Evolutionary conservation across 2,888 invertebrate species (phyloP), one percentile per base, ranked within the genome.

Genomic region (Ochropleura leucogaster): DNA sequence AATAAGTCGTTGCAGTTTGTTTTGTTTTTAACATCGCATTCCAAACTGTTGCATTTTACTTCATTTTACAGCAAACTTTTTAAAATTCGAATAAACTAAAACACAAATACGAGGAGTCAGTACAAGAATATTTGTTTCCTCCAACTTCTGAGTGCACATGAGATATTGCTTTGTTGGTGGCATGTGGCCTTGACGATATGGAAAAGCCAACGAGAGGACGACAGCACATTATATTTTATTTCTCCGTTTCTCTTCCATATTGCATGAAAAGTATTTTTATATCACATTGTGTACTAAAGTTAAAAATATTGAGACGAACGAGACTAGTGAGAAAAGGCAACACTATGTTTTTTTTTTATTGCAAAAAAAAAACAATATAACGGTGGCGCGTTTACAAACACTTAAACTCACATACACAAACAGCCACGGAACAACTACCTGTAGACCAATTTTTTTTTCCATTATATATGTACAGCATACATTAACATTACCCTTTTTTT

Each of bases 111-210:
- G 57, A 20, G n/a, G 0, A 57, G 46, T 51, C 63, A n/a, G 63
- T 49, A 42, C 57, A 49, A 4, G 20, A 57, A 67, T 66, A 74
- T 80, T 79, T 71, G 67, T 68, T 65, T 53, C n/a, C 1, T 49
- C 18, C 16, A 30, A 75, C 65, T 57, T 51, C 51, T 47, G 51
- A 53, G 57, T 72, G 77, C 76, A 68, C n/a, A 62, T 71, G 76
- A 71, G 59, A 68, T 76, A 80, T 80, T 68, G 42, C 77, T 72
- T 72, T 81, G 75, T 74, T 74, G 70, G 55, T n/a, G 65, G 42
- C 68, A 68, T 8, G 14, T 79, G 57, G 51, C 68, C 66, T 66
- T 74, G 62, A 63, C 8, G 20, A 72, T 68, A 62, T 57, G 46
- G 20, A 51, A 51, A 40, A 69, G 57, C 20, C 20, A 68, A 70